Conservation (phyloP, 2,888 invertebrate genomes). For the Rhopalosiphum nymphaeae region DNA sequence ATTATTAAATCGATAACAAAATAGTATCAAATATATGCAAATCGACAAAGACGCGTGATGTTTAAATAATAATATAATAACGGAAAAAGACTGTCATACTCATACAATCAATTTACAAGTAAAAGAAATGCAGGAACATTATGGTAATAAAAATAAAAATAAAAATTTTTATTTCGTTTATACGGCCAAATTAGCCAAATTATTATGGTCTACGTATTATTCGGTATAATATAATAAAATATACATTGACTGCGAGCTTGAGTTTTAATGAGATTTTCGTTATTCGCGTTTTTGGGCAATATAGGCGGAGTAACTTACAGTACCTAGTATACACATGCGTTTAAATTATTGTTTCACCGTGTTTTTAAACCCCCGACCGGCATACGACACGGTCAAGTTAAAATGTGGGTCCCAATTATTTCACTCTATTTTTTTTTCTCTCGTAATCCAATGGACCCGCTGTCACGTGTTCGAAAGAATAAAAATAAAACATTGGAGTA, state of each 20-base stretch:
- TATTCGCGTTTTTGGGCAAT: neutral
- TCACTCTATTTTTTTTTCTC: neutral
- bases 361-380: neutral
- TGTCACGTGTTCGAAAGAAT: constrained; percentile 36
- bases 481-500: constrained; percentile 17
- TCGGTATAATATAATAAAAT: neutral
- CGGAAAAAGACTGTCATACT: neutral
- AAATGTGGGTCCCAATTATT: constrained; percentile 32
- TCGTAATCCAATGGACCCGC: neutral
- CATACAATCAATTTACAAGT: neutral
- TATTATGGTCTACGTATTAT: neutral
- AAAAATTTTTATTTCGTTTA: neutral
- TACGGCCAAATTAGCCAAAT: neutral
- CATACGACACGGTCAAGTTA: neutral
- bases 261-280: constrained; percentile 3
- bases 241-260: neutral
- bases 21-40: neutral
- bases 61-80: neutral
- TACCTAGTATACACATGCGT: neutral
- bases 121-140: neutral
- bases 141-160: neutral
- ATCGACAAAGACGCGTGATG: neutral
- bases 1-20: neutral
- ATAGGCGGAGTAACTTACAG: neutral
- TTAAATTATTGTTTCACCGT: constrained; percentile 2